Base-by-base conservation (phyloP, 2,797 vertebrate species). In the Centropyge bicolor region DNA sequence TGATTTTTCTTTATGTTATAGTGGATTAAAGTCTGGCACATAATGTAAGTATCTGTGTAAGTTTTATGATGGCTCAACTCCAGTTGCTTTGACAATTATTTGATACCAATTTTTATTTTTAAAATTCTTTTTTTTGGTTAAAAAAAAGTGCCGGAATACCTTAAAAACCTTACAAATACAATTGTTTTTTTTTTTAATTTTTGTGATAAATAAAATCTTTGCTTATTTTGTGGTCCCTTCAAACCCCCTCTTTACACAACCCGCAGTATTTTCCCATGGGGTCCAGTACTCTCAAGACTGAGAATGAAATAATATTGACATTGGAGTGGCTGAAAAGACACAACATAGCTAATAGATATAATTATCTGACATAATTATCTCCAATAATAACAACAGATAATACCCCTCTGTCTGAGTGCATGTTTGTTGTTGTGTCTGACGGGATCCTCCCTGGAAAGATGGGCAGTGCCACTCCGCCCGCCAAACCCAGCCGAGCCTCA, bases 231-330 rank as follows among this genome's bases (percentile, higher is more conserved):
- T 24, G 46, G 31, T 61, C 43, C 41, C 43, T 16, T 69, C 48
- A 70, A 27, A 36, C 19, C 38, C 65, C 19, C 51, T 67, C 45
- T 69, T 59, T 35, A 56, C 48, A 61, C 38, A 17, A 75, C 65
- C 67, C 74, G 31, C 81, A 43, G 38, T 74, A 46, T 82, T 88
- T 92, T 83, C 80, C 85, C 76, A 73, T 83, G 84, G 35, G 78
- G 59, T 74, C 62, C 67, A 9, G 20, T 5, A 35, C 76, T 78
- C 83, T 87, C 72, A 86, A 82, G 61, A 66, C 78, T 70, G 52
- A 82, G 57, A 75, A 64, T 91, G 73, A 86, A 90, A 93, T 67
- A 93, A 93, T 92, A 93, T 93, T 93, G 92, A 94, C 92, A 48
- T 46, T 91, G 89, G 86, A 90, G 85, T 19, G 49, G 81, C 77